These are phyloP conservation scores for Drosophila malerkotliana DNA, from an alignment of 1,140 invertebrate genomes.

Conservation along the genomic window DNA sequence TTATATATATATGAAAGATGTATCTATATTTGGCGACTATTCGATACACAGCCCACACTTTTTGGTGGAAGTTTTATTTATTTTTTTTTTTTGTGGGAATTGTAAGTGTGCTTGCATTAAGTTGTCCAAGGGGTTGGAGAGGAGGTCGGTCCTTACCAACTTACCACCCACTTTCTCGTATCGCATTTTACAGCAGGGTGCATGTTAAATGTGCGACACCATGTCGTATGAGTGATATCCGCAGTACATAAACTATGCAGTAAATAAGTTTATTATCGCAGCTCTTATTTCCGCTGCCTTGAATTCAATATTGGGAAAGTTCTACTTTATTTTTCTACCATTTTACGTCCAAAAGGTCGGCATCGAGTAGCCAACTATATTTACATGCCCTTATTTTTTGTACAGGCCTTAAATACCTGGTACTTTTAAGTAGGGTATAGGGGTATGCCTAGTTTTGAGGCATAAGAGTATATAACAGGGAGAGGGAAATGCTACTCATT, in stretches of 20 bases:
- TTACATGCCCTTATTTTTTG: background rate
- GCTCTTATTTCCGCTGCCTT: constrained; percentile 21
- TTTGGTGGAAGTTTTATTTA: background rate
- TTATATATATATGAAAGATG: background rate
- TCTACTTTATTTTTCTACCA: background rate
- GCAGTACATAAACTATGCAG: constrained; percentile 73
- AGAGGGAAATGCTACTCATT: background rate
- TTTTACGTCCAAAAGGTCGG: background rate
- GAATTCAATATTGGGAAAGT: constrained; percentile 4
- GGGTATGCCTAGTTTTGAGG: too few relatives aligned
- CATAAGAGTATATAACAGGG: background rate
- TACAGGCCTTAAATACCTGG: background rate
- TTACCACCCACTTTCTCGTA: constrained; percentile 30
- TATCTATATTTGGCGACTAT: constrained; percentile 28
- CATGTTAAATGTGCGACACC: constrained; percentile 74
- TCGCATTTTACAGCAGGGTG: constrained; percentile 76
- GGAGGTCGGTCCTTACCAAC: too few relatives aligned
- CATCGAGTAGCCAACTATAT: background rate
- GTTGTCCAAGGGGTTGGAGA: background rate
- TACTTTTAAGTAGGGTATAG: background rate
- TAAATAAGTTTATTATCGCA: constrained; percentile 78
- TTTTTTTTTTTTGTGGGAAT: background rate
- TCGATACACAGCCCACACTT: constrained; percentile 51
- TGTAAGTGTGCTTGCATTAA: constrained; percentile 25
- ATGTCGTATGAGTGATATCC: constrained; percentile 78